Conservation (phyloP, 1,140 invertebrate genomes). For the Drosophila quadrilineata region DNA sequence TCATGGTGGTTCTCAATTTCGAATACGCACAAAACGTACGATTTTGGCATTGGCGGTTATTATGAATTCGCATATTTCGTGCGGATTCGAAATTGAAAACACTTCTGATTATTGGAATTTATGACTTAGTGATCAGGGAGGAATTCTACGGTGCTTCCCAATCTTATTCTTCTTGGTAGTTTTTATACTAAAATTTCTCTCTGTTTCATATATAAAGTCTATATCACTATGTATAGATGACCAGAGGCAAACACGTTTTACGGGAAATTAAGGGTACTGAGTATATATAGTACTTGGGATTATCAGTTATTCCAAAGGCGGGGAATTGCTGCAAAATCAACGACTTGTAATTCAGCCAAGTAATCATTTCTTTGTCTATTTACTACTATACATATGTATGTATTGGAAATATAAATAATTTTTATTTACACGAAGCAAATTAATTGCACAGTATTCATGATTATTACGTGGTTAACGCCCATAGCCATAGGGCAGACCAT, state of each 20-base stretch:
- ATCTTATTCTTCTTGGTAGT: no score
- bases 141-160: no score
- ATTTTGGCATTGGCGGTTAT: no score
- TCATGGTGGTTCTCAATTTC: no score
- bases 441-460: not conserved
- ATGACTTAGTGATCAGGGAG: no score
- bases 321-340: constrained; percentile 26
- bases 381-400: not conserved
- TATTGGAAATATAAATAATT: not conserved
- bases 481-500: constrained; percentile 48
- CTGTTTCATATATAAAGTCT: no score
- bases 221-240: no score
- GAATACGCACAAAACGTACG: no score
- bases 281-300: constrained; percentile 37
- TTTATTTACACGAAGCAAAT: constrained; percentile 14
- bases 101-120: no score
- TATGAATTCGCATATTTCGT: no score
- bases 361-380: not conserved
- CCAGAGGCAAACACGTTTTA: constrained; percentile 45
- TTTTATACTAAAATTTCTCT: no score
- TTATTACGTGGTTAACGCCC: constrained; percentile 21
- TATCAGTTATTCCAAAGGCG: constrained; percentile 39
- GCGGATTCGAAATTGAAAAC: no score
- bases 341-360: constrained; percentile 25
- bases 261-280: constrained; percentile 51